Evolutionary conservation across 92 coral and sea anemone genomes (phyloP).

Genomic region (Micromussa lordhowensis): DNA sequence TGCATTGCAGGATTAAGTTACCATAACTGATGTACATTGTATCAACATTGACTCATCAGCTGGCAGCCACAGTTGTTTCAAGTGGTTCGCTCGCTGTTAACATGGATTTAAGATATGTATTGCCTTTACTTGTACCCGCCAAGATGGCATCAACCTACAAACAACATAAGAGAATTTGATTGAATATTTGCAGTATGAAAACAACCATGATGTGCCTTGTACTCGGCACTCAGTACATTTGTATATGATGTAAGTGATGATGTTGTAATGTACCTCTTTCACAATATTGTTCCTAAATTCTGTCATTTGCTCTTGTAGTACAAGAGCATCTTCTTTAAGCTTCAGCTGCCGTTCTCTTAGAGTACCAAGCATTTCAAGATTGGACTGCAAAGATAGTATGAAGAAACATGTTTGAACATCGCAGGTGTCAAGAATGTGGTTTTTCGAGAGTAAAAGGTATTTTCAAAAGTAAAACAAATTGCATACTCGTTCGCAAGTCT

Average conservation of each 20-base stretch:
- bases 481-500: too few relatives aligned
- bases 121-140: constrained; percentile 92
- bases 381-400: neutral
- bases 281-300: constrained; percentile 87
- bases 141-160: constrained; percentile 90
- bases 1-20: too few relatives aligned
- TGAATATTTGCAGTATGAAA: neutral
- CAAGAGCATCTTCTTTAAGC: constrained; percentile 83
- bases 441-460: neutral
- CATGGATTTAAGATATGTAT: constrained; percentile 72
- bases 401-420: neutral
- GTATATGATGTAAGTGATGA: neutral
- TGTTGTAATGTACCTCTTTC: constrained; percentile 76
- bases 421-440: neutral
- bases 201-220: neutral
- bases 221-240: neutral
- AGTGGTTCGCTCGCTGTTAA: constrained; percentile 28
- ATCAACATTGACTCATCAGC: constrained; percentile 8
- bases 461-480: neutral
- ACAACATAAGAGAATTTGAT: neutral
- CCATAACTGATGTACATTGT: neutral
- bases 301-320: constrained; percentile 87
- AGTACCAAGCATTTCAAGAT: constrained; percentile 69
- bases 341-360: constrained; percentile 88
- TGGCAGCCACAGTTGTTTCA: constrained; percentile 28